phyloP scores from a whole-genome alignment of 2,888 invertebrate genomes.

The Eudemis profundana region DNA sequence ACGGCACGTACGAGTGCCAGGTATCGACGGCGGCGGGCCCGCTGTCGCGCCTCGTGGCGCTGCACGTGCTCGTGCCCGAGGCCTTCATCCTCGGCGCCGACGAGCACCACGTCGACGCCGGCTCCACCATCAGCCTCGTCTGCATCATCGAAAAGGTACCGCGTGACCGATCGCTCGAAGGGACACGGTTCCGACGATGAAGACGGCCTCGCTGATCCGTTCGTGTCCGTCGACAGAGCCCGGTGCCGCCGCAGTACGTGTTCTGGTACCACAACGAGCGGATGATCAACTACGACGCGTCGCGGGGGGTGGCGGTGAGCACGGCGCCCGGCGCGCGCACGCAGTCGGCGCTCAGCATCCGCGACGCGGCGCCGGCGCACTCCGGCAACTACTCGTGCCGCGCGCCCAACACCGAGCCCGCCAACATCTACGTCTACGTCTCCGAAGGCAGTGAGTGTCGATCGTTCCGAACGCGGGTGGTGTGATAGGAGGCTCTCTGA shows the following conservation, averaged over 20 bases:
- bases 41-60: conserved; percentile 94
- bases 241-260: conserved; percentile 96
- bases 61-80: conserved; percentile 95
- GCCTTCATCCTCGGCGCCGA: conserved; percentile 95
- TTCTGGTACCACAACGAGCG: conserved; percentile 98
- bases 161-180: no score
- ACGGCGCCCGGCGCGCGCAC: conserved; percentile 94
- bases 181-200: not conserved
- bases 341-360: conserved; percentile 93
- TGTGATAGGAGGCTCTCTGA: no score
- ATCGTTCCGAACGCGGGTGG: no score
- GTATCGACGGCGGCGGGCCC: conserved; percentile 93
- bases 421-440: conserved; percentile 95
- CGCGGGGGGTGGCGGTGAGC: conserved; percentile 92
- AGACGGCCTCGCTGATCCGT: not conserved
- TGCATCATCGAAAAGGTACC: conserved; percentile 96
- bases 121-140: conserved; percentile 94
- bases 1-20: conserved; percentile 97
- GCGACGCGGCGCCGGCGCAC: conserved; percentile 92
- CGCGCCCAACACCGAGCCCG: conserved; percentile 95
- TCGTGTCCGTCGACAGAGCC: conserved; percentile 87
- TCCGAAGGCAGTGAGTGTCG: conserved; percentile 90
- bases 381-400: conserved; percentile 97
- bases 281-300: conserved; percentile 96
- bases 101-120: conserved; percentile 95